phyloP scores from a whole-genome alignment of 30 jellyfish, hydroid and myxozoan genomes.

The Aurelia coerulea region DNA sequence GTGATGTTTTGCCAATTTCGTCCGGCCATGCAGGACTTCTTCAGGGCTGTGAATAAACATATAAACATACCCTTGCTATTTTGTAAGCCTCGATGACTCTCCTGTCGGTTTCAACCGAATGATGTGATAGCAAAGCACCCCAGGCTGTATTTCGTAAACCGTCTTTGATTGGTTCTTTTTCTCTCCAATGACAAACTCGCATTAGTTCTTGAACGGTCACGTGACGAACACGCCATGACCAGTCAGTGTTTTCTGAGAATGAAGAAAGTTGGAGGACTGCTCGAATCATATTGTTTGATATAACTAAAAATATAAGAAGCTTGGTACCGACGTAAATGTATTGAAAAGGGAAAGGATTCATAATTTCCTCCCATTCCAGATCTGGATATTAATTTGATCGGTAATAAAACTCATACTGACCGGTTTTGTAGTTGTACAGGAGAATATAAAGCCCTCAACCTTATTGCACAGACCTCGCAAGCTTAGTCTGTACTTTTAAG shows the following conservation, averaged over 20 bases:
- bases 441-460: no score
- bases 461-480: no score
- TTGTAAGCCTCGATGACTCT: slow-evolving; percentile 65
- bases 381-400: no score
- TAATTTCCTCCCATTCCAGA: no score
- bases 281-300: not conserved
- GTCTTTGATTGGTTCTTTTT: slow-evolving; percentile 31
- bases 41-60: not conserved
- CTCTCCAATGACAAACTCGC: slow-evolving; percentile 13
- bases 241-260: slow-evolving; percentile 35
- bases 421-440: no score
- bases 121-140: slow-evolving; percentile 57
- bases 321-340: no score
- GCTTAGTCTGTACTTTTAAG: no score
- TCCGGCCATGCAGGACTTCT: no score
- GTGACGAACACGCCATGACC: slow-evolving; percentile 78
- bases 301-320: not conserved
- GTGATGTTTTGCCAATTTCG: no score
- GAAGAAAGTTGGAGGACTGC: not conserved
- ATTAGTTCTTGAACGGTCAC: slow-evolving; percentile 60
- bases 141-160: slow-evolving; percentile 71
- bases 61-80: slow-evolving; percentile 49
- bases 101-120: slow-evolving; percentile 53
- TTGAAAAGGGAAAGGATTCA: no score
- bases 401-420: no score